These are phyloP conservation scores for Agonopterix arenella DNA, from an alignment of 2,888 invertebrate species.

Conservation along the genomic window DNA sequence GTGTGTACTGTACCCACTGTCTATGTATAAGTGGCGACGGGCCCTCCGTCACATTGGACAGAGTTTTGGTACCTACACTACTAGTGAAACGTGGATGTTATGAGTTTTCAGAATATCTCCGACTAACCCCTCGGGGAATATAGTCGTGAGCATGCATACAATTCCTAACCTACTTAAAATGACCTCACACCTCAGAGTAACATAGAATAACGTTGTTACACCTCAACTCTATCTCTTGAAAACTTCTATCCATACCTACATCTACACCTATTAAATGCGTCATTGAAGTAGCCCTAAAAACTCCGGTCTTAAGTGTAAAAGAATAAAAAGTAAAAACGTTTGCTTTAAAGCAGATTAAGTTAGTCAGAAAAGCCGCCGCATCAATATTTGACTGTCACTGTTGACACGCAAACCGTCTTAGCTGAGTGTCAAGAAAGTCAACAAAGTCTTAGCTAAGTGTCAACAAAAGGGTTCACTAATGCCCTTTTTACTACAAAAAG, in stretches of 20 bases:
- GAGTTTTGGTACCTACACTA: too few species aligned
- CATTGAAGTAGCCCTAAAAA: constrained; percentile 23
- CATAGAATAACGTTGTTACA: too few species aligned
- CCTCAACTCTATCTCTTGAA: too few species aligned
- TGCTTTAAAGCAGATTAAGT: constrained; percentile 51
- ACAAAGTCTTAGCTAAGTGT: constrained; percentile 55
- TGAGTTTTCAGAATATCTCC: too few species aligned
- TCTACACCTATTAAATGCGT: constrained; percentile 15
- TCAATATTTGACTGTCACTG: constrained; percentile 60
- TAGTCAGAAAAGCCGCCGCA: constrained; percentile 60
- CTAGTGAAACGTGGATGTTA: too few species aligned
- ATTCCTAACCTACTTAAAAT: too few species aligned
- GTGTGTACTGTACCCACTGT: too few species aligned
- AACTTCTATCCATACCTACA: background rate
- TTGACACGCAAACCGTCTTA: constrained; percentile 75
- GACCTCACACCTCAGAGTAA: too few species aligned
- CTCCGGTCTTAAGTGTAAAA: constrained; percentile 28
- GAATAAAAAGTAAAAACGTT: constrained; percentile 35
- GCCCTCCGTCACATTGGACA: too few species aligned
- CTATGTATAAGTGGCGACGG: too few species aligned
- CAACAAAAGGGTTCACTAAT: constrained; percentile 75
- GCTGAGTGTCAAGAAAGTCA: constrained; percentile 30
- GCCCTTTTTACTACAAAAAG: constrained; percentile 63
- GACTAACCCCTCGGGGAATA: too few species aligned
- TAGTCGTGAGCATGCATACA: too few species aligned